Evolutionary conservation across 2,797 vertebrate genomes (phyloP).

Genomic region (Emydoidea blandingii): DNA sequence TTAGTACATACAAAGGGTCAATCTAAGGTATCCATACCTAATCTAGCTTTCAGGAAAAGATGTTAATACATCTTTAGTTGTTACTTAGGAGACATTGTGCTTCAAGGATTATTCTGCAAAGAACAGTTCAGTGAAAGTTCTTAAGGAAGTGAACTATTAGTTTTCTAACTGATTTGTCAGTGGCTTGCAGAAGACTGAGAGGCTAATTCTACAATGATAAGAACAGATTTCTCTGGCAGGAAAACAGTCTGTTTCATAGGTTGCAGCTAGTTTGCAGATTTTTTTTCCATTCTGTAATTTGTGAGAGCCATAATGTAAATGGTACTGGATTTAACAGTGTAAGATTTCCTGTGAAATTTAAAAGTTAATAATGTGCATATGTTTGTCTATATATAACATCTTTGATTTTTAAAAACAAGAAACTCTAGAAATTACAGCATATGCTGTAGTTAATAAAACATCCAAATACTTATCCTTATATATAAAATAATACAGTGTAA

Average conservation of each 20-base stretch:
- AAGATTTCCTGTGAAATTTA: neutral
- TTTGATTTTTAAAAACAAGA: neutral
- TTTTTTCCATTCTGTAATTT: neutral
- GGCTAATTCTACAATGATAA: neutral
- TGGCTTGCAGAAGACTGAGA: conserved; percentile 12
- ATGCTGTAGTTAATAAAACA: neutral
- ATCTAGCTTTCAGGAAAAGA: neutral
- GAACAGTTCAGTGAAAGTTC: neutral
- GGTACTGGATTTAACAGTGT: neutral
- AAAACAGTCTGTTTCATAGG: neutral
- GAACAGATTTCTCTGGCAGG: neutral
- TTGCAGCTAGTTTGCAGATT: neutral
- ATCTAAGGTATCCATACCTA: neutral
- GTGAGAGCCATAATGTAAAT: neutral
- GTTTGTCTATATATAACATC: neutral
- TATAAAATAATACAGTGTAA: neutral
- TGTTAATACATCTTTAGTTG: neutral
- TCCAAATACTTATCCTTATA: neutral
- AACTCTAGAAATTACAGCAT: neutral
- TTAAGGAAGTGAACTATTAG: neutral
- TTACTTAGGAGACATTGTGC: neutral
- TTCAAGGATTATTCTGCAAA: neutral
- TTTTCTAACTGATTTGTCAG: neutral
- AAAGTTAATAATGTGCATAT: neutral
- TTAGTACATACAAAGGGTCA: neutral